Conservation (phyloP, 2,888 invertebrate genomes). For the Cancer borealis region DNA sequence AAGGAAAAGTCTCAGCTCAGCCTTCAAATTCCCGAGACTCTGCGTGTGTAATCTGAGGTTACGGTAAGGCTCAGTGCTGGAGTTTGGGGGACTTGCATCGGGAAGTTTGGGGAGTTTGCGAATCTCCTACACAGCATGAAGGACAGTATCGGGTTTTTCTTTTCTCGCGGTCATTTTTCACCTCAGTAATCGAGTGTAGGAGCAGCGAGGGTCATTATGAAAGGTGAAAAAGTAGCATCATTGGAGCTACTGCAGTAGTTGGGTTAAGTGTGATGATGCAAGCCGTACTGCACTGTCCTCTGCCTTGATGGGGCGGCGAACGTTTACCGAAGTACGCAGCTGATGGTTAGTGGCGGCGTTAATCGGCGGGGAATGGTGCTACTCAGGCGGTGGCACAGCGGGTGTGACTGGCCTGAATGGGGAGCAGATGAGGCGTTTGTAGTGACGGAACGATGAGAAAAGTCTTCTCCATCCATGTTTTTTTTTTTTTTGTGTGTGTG, state of each 20-base stretch:
- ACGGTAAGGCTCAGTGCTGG: conserved; percentile 2
- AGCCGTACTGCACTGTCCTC: not conserved
- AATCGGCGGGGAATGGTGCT: not conserved
- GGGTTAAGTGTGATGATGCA: not conserved
- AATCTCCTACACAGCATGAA: not conserved
- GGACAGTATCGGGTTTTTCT: conserved; percentile 29
- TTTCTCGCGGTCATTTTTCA: conserved; percentile 2
- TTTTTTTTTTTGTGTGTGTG: not conserved
- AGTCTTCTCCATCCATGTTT: not conserved
- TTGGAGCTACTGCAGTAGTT: not conserved
- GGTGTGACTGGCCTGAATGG: not conserved
- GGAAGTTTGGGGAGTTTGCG: conserved; percentile 11
- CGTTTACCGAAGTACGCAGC: not conserved
- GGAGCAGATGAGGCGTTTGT: not conserved
- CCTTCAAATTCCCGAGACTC: conserved; percentile 9
- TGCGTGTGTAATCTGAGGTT: conserved; percentile 29
- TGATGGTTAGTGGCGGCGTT: not conserved
- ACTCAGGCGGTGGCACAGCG: not conserved
- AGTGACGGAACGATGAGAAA: not conserved
- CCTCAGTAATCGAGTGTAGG: not conserved
- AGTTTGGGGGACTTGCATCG: not conserved
- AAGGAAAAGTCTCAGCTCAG: not conserved
- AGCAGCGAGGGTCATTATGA: not conserved
- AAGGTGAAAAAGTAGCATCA: not conserved
- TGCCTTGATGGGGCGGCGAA: not conserved